These are phyloP conservation scores for Drosophila falleni DNA, from an alignment of 2,888 invertebrate genomes.

Conservation along the genomic window DNA sequence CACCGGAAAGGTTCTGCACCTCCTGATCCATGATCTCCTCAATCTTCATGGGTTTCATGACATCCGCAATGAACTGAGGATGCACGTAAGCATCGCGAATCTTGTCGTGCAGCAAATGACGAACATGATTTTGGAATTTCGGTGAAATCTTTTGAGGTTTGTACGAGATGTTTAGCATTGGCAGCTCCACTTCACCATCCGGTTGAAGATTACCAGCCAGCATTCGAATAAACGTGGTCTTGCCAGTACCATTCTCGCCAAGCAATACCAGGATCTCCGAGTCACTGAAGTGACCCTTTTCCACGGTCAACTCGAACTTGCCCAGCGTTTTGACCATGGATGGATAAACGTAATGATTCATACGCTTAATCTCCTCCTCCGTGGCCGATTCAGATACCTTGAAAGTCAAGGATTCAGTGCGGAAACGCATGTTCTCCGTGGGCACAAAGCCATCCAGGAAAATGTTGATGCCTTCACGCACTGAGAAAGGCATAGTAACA, in stretches of 20 bases:
- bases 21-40: slow-evolving; percentile 99
- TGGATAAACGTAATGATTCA: slow-evolving; percentile 98
- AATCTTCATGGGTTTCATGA: slow-evolving; percentile 98
- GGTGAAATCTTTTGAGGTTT: slow-evolving; percentile 99
- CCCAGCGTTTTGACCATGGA: slow-evolving; percentile 94
- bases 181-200: slow-evolving; percentile 90
- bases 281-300: slow-evolving; percentile 98
- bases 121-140: slow-evolving; percentile 96
- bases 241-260: slow-evolving; percentile 99
- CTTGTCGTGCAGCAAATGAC: slow-evolving; percentile 97
- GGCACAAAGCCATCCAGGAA: slow-evolving; percentile 99
- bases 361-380: slow-evolving; percentile 98
- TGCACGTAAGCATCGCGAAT: slow-evolving; percentile 99
- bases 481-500: slow-evolving; percentile 99
- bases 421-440: slow-evolving; percentile 99
- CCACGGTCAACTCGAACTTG: slow-evolving; percentile 91
- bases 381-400: slow-evolving; percentile 99
- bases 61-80: slow-evolving; percentile 99
- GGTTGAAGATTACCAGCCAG: slow-evolving; percentile 97
- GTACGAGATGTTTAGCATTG: slow-evolving; percentile 98
- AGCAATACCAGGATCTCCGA: slow-evolving; percentile 99
- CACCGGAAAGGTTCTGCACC: slow-evolving; percentile 99
- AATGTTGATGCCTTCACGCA: slow-evolving; percentile 99
- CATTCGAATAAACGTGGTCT: slow-evolving; percentile 99
- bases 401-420: slow-evolving; percentile 98